phyloP scores from a whole-genome alignment of 2,113 vertebrate genomes.

The Asarcornis scutulata region DNA sequence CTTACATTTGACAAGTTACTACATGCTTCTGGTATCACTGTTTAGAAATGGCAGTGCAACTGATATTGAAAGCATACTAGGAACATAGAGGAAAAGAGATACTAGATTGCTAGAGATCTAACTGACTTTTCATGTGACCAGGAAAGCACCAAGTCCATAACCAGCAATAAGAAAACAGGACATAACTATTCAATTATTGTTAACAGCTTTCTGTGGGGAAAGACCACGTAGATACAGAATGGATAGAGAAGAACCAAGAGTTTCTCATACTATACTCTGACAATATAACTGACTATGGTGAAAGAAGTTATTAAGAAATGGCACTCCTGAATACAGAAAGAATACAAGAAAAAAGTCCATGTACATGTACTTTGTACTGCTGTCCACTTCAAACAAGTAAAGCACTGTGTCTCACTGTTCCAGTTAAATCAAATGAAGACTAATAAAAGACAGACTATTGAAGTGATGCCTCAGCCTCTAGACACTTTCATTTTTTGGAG shows the following conservation, averaged over 20 bases:
- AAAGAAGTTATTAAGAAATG: not conserved
- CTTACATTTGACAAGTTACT: not conserved
- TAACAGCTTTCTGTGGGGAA: not conserved
- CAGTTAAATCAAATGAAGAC: not conserved
- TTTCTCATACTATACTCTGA: not conserved
- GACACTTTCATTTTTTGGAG: not conserved
- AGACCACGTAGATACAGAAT: accelerated
- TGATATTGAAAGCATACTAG: not conserved
- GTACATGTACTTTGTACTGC: not conserved
- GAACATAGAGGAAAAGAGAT: not conserved
- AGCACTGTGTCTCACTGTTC: not conserved
- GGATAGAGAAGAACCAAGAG: not conserved
- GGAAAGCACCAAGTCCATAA: not conserved
- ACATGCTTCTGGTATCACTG: not conserved
- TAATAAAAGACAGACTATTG: not conserved
- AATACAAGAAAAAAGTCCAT: not conserved
- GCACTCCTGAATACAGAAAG: not conserved
- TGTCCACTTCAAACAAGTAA: not conserved
- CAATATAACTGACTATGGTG: not conserved
- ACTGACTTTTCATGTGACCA: not conserved
- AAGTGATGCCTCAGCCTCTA: not conserved
- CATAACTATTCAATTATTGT: not conserved
- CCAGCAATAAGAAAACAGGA: not conserved
- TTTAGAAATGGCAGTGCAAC: not conserved
- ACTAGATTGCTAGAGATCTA: not conserved